Evolutionary conservation across 2,113 vertebrate genomes (phyloP).

Genomic region (Paradoxurus hermaphroditus): DNA sequence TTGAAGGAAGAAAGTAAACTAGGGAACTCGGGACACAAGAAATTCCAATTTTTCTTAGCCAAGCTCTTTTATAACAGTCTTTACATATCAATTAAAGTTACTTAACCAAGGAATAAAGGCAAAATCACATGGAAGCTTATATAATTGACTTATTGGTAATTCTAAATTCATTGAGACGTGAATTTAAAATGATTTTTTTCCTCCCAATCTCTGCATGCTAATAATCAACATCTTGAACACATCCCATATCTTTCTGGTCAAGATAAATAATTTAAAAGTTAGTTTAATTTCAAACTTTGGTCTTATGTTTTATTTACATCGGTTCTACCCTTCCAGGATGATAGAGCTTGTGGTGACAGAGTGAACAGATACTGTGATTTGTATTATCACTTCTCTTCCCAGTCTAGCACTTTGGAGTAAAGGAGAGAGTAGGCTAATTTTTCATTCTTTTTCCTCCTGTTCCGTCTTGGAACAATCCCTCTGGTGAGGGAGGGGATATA

Average conservation of each 20-base stretch:
- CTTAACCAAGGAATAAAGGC: neutral
- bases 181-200: neutral
- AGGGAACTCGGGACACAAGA: neutral
- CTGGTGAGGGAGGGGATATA: neutral
- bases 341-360: neutral
- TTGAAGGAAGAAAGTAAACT: neutral
- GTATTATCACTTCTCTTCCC: neutral
- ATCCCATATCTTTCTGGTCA: neutral
- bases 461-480: neutral
- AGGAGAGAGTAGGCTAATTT: neutral
- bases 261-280: neutral
- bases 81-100: neutral
- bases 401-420: neutral
- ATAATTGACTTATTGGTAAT: neutral
- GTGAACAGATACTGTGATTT: neutral
- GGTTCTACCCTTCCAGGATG: neutral
- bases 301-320: neutral
- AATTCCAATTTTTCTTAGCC: neutral
- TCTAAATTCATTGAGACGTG: neutral
- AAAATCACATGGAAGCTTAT: neutral
- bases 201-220: neutral
- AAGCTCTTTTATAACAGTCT: neutral
- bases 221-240: neutral
- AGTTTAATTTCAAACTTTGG: neutral
- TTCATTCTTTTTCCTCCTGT: neutral